These are phyloP conservation scores for Vollenhovia emeryi DNA, from an alignment of 1,140 invertebrate species.

Conservation along the genomic window DNA sequence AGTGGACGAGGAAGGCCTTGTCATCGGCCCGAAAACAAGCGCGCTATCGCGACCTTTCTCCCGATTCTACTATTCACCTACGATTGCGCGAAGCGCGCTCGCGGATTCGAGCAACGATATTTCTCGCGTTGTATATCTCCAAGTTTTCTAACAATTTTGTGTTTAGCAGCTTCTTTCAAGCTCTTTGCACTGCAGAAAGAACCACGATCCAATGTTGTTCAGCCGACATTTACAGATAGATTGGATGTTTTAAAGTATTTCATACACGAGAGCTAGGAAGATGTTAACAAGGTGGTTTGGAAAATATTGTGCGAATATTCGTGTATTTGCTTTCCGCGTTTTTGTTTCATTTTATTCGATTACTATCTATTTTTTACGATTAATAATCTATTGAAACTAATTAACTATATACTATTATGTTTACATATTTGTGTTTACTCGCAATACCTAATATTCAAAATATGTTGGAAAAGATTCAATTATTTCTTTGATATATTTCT, in stretches of 20 bases:
- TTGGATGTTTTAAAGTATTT: background rate
- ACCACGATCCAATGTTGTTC: background rate
- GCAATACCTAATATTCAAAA: background rate
- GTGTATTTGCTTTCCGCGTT: background rate
- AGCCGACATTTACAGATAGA: background rate
- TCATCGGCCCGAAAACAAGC: constrained; percentile 58
- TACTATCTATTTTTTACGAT: too few relatives aligned
- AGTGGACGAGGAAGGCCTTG: constrained; percentile 59
- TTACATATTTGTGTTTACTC: background rate
- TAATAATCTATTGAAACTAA: too few relatives aligned
- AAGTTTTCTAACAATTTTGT: background rate
- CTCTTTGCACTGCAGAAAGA: background rate
- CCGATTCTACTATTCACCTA: constrained; percentile 36
- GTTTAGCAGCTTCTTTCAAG: background rate
- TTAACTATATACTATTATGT: too few relatives aligned
- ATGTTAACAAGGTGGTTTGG: background rate
- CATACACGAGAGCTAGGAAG: background rate
- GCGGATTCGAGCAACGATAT: background rate
- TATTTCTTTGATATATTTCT: too few relatives aligned
- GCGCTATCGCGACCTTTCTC: constrained; percentile 63
- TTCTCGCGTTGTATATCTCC: background rate
- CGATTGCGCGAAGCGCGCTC: background rate
- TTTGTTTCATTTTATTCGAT: background rate
- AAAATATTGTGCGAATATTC: background rate
- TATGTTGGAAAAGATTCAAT: too few relatives aligned